Evolutionary conservation across 2,797 vertebrate species (phyloP).

Genomic region (Decapterus maruadsi): DNA sequence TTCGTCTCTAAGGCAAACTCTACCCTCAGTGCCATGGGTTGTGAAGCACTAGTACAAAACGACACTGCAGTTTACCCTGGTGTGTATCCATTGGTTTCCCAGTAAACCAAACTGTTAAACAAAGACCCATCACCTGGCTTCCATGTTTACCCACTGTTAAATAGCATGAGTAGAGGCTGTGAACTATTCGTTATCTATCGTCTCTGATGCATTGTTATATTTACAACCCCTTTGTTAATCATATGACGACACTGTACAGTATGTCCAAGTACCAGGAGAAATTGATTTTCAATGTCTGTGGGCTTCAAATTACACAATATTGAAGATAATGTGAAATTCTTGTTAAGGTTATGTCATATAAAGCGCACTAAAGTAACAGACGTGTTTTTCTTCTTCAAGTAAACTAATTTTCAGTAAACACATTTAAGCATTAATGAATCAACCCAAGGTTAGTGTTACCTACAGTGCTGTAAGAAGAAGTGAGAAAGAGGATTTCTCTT

Average conservation of each 20-base stretch:
- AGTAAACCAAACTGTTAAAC: conserved; percentile 64
- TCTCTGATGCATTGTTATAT: conserved; percentile 38
- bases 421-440: conserved; percentile 4
- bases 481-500: neutral
- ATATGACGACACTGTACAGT: conserved; percentile 31
- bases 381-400: neutral
- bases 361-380: neutral
- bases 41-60: conserved; percentile 39
- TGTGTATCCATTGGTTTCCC: conserved; percentile 54
- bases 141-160: conserved; percentile 63
- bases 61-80: conserved; percentile 18
- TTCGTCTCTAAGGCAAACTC: conserved; percentile 7
- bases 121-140: conserved; percentile 59
- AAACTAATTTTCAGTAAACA: neutral
- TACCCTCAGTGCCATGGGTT: neutral
- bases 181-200: conserved; percentile 46
- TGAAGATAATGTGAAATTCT: conserved; percentile 1
- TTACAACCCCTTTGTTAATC: conserved; percentile 55
- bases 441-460: neutral
- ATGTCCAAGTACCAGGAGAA: conserved; percentile 13
- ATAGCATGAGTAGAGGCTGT: conserved; percentile 27
- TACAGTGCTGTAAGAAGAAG: neutral
- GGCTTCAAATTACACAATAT: neutral
- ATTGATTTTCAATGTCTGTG: conserved; percentile 30
- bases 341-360: neutral